Base-by-base conservation (phyloP, 1,140 invertebrate genomes). In the Megathymus violae region DNA sequence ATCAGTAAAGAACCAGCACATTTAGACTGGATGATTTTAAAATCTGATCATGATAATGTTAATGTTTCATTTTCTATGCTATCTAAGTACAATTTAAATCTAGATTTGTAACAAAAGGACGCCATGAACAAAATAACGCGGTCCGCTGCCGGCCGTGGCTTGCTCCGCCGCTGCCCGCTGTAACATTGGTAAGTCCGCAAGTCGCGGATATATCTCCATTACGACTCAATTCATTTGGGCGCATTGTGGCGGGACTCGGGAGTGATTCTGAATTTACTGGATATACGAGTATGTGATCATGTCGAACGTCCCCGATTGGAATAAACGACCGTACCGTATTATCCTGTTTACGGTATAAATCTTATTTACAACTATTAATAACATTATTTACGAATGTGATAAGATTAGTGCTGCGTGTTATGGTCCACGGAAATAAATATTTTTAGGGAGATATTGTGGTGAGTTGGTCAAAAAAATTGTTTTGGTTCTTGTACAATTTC, bases 211-310 rank as follows among this genome's bases (percentile, higher is more conserved):
- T 46, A 58, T 66, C 56, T 66, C 64, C 50, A 48, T 60, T 66
- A 61, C 64, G 34, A 46, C 36, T 27, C 64, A 66, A 66, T 66
- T 66, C 56, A 52, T 60, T 61, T 41, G 36, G 47, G 16, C 44
- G 59, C 51, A 51, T 62, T 50, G 46, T 40, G 44, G 44, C 16
- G 46, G 63, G 47, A 60, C 47, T 60, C 17, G 59, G 64, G 56
- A 61, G 56, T 54, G 56, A 56, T 27, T 44, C 48, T 11, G 40
- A 46, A 46, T 58, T 58, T 58, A 58, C 9, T 46, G 54, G 41
- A 11, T 16, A 56, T 56, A n/a, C n/a, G n/a, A n/a, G n/a, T n/a
- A 14, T 54, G 41, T 7, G 16, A 15, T 58, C 27, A 3, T 11
- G 22, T 17, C 15, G 36, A 56, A n/a, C 25, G 52, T 56, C 52